phyloP scores from a whole-genome alignment of 2,113 vertebrate genomes.

The Xiphorhynchus elegans region DNA sequence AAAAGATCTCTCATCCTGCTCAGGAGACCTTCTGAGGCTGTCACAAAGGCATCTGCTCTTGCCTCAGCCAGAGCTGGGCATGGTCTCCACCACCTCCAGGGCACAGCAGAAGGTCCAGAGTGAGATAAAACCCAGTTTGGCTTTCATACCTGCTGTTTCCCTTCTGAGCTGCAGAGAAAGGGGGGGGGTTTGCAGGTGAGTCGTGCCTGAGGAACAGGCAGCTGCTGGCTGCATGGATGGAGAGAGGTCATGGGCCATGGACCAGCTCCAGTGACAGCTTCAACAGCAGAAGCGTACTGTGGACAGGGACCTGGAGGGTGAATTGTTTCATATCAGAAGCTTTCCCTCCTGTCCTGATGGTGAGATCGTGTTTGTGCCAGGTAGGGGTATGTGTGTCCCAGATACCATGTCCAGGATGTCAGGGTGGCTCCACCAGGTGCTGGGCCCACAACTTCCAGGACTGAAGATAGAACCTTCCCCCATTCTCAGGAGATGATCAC shows the following conservation, averaged over 20 bases:
- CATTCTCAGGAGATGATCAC: background rate
- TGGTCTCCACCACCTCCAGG: background rate
- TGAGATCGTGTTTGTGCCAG: background rate
- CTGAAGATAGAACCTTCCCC: background rate
- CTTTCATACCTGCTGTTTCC: background rate
- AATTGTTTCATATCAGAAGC: background rate
- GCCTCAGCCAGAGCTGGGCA: background rate
- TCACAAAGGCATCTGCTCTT: background rate
- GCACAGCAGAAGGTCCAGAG: background rate
- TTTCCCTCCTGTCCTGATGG: background rate
- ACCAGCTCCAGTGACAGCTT: background rate
- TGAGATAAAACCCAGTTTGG: background rate
- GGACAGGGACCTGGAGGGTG: background rate
- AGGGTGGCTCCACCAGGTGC: accelerated
- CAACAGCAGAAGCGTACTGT: background rate
- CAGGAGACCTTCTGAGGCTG: background rate
- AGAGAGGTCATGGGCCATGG: background rate
- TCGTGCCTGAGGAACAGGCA: background rate
- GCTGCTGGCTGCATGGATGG: accelerated
- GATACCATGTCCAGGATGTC: accelerated
- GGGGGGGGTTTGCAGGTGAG: background rate
- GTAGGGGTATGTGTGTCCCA: background rate
- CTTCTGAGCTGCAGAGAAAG: background rate
- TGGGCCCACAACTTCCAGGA: background rate
- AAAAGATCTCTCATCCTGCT: background rate